phyloP scores from a whole-genome alignment of 2,113 vertebrate genomes.

The Apodemus speciosus region DNA sequence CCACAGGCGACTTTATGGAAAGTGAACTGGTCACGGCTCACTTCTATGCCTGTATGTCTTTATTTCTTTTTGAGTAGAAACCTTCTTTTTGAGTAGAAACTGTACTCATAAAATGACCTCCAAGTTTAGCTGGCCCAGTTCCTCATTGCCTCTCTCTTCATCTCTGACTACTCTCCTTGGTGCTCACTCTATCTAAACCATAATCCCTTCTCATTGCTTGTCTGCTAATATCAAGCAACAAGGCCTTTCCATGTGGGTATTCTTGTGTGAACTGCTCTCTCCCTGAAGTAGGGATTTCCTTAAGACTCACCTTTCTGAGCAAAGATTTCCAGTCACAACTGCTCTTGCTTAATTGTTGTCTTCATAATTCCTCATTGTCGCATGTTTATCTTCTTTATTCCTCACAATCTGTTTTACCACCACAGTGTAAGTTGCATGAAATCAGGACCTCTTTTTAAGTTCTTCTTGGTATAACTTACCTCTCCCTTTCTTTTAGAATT shows the following conservation, averaged over 20 bases:
- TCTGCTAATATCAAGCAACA: too few species aligned
- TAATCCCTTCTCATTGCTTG: not conserved
- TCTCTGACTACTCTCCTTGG: not conserved
- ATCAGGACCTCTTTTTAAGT: not conserved
- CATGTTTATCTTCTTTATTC: not conserved
- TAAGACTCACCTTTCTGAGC: not conserved
- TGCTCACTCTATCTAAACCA: not conserved
- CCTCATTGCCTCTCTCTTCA: not conserved
- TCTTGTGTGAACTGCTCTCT: not conserved
- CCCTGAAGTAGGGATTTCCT: not conserved
- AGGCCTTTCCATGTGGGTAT: not conserved
- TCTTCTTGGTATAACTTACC: not conserved
- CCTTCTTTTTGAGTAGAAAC: not conserved
- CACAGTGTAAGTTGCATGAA: not conserved
- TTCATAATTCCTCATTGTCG: not conserved
- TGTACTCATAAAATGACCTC: not conserved
- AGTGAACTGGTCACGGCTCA: too few species aligned
- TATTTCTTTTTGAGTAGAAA: not conserved
- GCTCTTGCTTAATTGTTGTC: not conserved
- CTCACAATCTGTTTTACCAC: not conserved
- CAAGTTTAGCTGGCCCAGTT: not conserved
- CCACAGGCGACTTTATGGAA: not conserved
- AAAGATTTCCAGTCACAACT: not conserved
- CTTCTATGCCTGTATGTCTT: not conserved
- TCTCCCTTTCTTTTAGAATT: not conserved